Percentiles rank a stretch among this genome's conserved stretches.
phyloP scores from a whole-genome alignment of 2,797 vertebrate genomes.

The Ceryle rudis region DNA sequence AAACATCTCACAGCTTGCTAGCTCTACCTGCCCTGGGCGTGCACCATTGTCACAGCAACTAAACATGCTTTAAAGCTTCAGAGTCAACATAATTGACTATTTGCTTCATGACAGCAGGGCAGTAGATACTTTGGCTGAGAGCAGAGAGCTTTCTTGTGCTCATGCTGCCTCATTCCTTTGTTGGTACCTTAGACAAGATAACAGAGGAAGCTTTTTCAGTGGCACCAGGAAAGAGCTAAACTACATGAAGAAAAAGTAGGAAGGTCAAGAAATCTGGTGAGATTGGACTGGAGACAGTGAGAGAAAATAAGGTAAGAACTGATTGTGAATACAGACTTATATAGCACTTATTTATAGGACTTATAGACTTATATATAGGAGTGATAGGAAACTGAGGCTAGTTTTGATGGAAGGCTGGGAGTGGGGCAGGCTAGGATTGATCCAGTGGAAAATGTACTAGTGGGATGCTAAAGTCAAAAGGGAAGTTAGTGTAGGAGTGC shows the following conservation, averaged over 20 bases:
- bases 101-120: neutral
- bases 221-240: neutral
- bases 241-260: neutral
- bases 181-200: neutral
- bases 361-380: neutral
- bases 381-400: neutral
- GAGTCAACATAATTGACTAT: neutral
- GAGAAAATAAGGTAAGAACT: neutral
- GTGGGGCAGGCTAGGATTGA: neutral
- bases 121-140: neutral
- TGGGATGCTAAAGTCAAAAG: neutral
- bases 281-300: neutral
- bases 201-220: neutral
- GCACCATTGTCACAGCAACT: neutral
- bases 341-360: too few relatives aligned
- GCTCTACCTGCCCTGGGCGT: neutral
- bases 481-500: neutral
- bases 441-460: neutral
- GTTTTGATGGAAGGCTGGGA: neutral
- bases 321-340: neutral
- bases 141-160: neutral
- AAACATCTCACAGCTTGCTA: neutral
- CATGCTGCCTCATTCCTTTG: neutral
- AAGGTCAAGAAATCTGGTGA: neutral
- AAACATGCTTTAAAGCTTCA: neutral